phyloP scores from a whole-genome alignment of 2,113 vertebrate genomes.

The Notarius quadriscutis region DNA sequence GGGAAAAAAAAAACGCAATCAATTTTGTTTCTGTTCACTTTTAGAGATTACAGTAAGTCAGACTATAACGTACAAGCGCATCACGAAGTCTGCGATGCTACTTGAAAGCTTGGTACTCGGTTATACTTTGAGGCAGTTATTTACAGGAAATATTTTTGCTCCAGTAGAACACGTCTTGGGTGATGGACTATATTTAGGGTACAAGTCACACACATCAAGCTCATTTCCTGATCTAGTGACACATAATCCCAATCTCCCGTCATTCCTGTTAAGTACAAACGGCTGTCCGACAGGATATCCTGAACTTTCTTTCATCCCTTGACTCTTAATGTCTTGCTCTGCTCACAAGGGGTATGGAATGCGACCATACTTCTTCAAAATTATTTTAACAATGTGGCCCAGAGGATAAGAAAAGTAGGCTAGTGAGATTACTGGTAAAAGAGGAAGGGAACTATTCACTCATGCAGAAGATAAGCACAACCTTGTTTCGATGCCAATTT shows the following conservation, averaged over 20 bases:
- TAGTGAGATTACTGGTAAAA: conserved; percentile 12
- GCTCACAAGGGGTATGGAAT: background rate
- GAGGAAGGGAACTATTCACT: conserved; percentile 24
- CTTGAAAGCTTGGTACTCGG: too few relatives aligned
- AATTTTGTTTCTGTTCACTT: background rate
- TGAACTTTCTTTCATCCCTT: conserved; percentile 46
- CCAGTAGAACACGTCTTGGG: background rate
- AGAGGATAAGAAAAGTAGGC: conserved; percentile 28
- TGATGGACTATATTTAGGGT: background rate
- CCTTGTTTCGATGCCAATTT: conserved; percentile 23
- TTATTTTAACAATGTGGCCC: conserved; percentile 22
- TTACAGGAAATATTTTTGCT: background rate
- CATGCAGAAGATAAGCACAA: conserved; percentile 4
- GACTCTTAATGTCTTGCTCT: background rate
- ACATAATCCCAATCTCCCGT: background rate
- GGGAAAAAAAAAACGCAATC: too few relatives aligned
- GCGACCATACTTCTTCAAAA: background rate
- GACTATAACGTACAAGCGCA: background rate
- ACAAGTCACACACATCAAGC: background rate
- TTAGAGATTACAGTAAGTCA: background rate
- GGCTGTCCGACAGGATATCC: conserved; percentile 63
- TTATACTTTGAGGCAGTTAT: background rate
- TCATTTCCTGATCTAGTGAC: background rate
- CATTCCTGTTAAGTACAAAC: background rate
- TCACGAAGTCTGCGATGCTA: background rate